Percentiles rank a stretch among this genome's conserved stretches.
Conservation (phyloP, 1,140 invertebrate species). For the Ostrea denselamellosa region DNA sequence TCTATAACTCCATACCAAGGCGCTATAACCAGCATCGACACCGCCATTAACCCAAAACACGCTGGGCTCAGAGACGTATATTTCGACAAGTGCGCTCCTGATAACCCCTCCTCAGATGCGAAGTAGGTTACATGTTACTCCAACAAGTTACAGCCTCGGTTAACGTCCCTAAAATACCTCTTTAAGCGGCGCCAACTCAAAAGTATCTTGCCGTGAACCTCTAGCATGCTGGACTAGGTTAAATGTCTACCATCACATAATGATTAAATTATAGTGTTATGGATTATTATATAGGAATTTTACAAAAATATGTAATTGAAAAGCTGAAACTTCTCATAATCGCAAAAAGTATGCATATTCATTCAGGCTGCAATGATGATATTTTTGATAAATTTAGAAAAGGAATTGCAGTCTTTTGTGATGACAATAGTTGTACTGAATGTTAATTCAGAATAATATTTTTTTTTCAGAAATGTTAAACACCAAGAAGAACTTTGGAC, state of each 20-base stretch:
- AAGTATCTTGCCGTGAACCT: no score
- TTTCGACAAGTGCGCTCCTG: slow-evolving; percentile 9
- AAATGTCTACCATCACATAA: no score
- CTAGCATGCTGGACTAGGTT: no score
- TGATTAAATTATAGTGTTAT: not conserved
- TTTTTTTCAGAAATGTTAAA: slow-evolving; percentile 24
- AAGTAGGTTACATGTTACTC: no score
- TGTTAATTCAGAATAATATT: no score
- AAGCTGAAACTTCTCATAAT: not conserved
- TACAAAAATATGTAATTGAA: not conserved
- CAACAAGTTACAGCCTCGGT: no score
- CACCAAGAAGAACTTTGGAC: slow-evolving; percentile 27
- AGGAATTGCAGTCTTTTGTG: no score
- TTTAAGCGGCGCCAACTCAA: no score
- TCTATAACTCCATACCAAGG: slow-evolving; percentile 20
- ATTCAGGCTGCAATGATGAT: not conserved
- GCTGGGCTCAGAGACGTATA: not conserved
- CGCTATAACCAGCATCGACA: slow-evolving; percentile 4
- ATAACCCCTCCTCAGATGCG: not conserved
- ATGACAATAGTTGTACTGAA: no score
- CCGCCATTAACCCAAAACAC: not conserved
- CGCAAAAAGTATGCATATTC: not conserved
- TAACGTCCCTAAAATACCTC: no score
- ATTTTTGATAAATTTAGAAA: not conserved
- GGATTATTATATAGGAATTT: not conserved